These are phyloP conservation scores for Apodemia mormo DNA, from an alignment of 2,888 invertebrate genomes.

Conservation along the genomic window DNA sequence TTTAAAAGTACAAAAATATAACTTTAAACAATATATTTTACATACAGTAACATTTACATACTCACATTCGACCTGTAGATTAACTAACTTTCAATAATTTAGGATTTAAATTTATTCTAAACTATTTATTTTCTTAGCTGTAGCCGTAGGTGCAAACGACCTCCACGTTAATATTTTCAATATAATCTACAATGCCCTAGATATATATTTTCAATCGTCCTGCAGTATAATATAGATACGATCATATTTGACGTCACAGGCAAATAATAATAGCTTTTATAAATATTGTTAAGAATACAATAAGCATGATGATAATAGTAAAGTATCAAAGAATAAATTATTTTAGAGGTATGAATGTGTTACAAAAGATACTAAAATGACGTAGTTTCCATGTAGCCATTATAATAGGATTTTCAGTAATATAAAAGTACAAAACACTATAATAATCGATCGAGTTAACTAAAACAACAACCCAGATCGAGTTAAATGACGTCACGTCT, in stretches of 20 bases:
- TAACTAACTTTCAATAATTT: constrained; percentile 26
- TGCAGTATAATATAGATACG: neutral
- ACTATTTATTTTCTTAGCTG: neutral
- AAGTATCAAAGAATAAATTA: too few relatives aligned
- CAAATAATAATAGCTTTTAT: neutral
- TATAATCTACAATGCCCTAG: too few relatives aligned
- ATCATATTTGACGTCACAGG: neutral
- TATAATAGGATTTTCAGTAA: neutral
- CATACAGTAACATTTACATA: constrained; percentile 51
- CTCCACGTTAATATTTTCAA: neutral
- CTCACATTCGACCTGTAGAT: constrained; percentile 54
- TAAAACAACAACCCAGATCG: neutral
- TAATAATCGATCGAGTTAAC: too few relatives aligned
- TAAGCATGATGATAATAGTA: neutral
- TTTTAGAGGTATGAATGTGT: too few relatives aligned
- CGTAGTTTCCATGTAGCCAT: neutral
- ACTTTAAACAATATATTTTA: constrained; percentile 66
- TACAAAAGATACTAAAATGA: too few relatives aligned
- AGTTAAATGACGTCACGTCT: neutral
- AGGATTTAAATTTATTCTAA: constrained; percentile 8
- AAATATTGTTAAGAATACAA: neutral
- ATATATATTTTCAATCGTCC: too few relatives aligned
- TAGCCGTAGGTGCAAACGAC: neutral
- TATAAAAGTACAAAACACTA: too few relatives aligned
- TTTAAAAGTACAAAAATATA: constrained; percentile 72